Conservation (phyloP, 2,888 invertebrate genomes). For the Caenorhabditis imperialis region DNA sequence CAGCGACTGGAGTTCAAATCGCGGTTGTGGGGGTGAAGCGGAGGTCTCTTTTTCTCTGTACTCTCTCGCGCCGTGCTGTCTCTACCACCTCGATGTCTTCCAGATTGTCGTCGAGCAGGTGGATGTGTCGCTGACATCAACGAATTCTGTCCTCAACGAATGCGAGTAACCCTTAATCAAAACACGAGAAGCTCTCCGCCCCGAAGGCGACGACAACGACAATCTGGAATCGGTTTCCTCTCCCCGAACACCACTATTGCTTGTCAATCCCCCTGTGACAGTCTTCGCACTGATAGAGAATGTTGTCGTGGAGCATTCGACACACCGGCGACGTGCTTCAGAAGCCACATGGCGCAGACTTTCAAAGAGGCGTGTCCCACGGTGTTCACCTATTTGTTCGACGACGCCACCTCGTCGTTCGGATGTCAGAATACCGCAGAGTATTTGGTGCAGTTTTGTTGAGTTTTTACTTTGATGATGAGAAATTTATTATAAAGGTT, state of each 20-base stretch:
- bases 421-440: conserved; percentile 77
- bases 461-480: background rate
- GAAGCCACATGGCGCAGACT: conserved; percentile 79
- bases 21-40: too few relatives aligned
- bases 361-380: conserved; percentile 81
- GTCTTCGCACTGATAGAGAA: conserved; percentile 80
- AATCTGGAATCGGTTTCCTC: background rate
- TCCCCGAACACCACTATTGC: conserved; percentile 75
- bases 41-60: too few relatives aligned
- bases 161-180: conserved; percentile 10
- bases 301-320: conserved; percentile 80
- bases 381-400: conserved; percentile 81
- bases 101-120: conserved; percentile 55
- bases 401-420: conserved; percentile 80
- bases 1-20: too few relatives aligned
- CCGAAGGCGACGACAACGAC: background rate
- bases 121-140: conserved; percentile 55
- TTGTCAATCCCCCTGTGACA: conserved; percentile 81
- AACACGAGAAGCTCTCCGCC: too few relatives aligned
- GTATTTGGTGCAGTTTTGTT: conserved; percentile 50
- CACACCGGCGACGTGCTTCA: conserved; percentile 79
- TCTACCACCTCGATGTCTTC: background rate
- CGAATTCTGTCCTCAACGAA: conserved; percentile 35
- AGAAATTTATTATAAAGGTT: too few relatives aligned
- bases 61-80: too few relatives aligned